Evolutionary conservation across 1,140 invertebrate species (phyloP), one percentile per base, ranked within the genome.

Genomic region (Tetragonula clypearis): DNA sequence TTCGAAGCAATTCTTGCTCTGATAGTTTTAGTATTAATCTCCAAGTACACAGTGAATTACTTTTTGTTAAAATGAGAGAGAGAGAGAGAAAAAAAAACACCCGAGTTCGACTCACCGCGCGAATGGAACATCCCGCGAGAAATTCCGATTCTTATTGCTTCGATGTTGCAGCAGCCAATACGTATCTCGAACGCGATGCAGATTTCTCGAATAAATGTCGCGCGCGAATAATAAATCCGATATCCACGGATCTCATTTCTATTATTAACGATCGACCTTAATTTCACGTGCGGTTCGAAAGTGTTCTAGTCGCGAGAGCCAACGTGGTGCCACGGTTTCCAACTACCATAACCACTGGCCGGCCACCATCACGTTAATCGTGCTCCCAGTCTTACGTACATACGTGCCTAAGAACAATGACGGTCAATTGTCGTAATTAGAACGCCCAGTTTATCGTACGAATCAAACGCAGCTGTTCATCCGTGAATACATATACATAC

Each of bases 391-490:
- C 84, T 86, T 86, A 76, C 84, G 55, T 79, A 76, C 84, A 41
- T 79, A 81, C 82, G 74, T 79, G 87, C 56, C 80, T 86, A 85
- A 78, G 85, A 83, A 87, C 87, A 87, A 87, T 88, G 84, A 90
- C 77, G 68, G 56, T 71, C 87, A 90, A 90, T 90, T 90, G 89
- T 65, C 86, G 81, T 84, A 87, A 88, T 88, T 89, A 86, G 77
- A 89, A 79, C 75, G 71, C 58, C 76, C 79, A 79, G 79, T 86
- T 86, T 89, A 87, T 77, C 80, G 86, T 81, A 72, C 79, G 75
- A 86, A 86, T 90, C 83, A 82, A 77, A 81, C 69, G 87, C 89
- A 89, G 89, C 87, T 90, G 89, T 89, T 88, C 77, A 21, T 23
- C 26, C 60, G 35, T 56, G 79, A 56, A 72, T 58, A 60, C 23